Conservation (phyloP, 2,113 vertebrate genomes). For the Ibidorhyncha struthersii region DNA sequence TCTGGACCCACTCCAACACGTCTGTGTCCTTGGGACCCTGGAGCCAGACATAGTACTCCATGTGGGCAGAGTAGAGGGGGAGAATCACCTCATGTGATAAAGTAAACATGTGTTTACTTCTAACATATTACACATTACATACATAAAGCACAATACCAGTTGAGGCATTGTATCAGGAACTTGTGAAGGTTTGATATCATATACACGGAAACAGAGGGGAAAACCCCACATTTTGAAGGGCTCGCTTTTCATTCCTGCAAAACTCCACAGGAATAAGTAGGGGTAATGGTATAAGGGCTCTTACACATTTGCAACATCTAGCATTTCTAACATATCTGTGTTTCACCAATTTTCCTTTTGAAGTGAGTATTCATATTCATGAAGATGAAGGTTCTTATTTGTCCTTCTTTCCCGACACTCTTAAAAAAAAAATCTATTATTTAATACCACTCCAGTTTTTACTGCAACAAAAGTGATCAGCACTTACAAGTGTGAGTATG, state of each 20-base stretch:
- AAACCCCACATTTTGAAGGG: not conserved
- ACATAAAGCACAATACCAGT: not conserved
- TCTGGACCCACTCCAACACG: not conserved
- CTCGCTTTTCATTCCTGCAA: not conserved
- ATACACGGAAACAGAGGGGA: no score
- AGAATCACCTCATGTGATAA: not conserved
- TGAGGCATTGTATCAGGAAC: not conserved
- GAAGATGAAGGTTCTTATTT: not conserved
- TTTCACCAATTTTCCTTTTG: not conserved
- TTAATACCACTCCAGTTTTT: not conserved
- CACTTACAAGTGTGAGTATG: not conserved
- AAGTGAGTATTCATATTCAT: not conserved
- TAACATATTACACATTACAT: not conserved
- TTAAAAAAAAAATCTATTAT: not conserved
- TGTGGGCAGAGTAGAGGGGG: not conserved
- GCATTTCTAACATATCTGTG: not conserved
- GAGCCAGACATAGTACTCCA: not conserved
- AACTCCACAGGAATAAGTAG: not conserved
- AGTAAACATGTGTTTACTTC: not conserved
- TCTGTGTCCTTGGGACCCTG: not conserved
- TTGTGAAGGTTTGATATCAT: not conserved
- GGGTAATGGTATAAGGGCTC: accelerated
- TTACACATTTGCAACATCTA: not conserved
- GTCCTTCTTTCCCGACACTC: not conserved
- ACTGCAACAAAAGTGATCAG: not conserved